Base-by-base conservation (phyloP, 2,113 vertebrate genomes). In the Chascanopsetta lugubris region DNA sequence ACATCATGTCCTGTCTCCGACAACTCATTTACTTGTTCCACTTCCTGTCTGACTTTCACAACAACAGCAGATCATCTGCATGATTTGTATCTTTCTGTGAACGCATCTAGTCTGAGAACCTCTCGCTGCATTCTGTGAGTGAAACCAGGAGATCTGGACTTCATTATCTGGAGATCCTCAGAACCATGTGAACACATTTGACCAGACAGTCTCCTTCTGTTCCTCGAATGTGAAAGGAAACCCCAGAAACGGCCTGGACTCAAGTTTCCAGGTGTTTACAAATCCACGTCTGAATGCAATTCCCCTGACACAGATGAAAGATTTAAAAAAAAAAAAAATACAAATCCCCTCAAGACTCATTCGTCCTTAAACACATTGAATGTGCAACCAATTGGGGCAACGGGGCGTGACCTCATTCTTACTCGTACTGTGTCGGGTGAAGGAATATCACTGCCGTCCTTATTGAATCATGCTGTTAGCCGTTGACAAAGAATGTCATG, bases 401-500 rank as follows among this genome's bases (percentile, higher is more conserved):
- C 63, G 68, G 72, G 69, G 27, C 30, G 53, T 18, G 27, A 69
- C 62, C 63, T 61, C 34, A 38, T 38, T 38, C 34, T 38, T 21
- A n/a, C 54, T 59, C 13, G 48, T 64, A 34, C 29, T 15, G 20
- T 18, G 1, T 10, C 34, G 2, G 21, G 32, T 2, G 29, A 21
- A 68, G 15, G 25, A 61, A 56, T 47, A 55, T 60, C 38, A 30
- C 30, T 10, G 6, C 15, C 13, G 9, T 51, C 21, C 49, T 68
- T 24, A 12, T 76, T 70, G 50, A 54, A 34, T 29, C 1, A 20
- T 11, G 0, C 38, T 12, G 12, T 47, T 40, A 34, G 61, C 51
- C 54, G 68, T 62, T 68, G 58, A 64, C 62, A 60, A 82, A 66
- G 46, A 8, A 55, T 7, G 24, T 66, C 47, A 21, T 55, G 4